Percentiles rank a stretch among this genome's conserved stretches.
These are phyloP conservation scores for Pocota personata DNA, from an alignment of 2,888 invertebrate genomes.

Conservation along the genomic window DNA sequence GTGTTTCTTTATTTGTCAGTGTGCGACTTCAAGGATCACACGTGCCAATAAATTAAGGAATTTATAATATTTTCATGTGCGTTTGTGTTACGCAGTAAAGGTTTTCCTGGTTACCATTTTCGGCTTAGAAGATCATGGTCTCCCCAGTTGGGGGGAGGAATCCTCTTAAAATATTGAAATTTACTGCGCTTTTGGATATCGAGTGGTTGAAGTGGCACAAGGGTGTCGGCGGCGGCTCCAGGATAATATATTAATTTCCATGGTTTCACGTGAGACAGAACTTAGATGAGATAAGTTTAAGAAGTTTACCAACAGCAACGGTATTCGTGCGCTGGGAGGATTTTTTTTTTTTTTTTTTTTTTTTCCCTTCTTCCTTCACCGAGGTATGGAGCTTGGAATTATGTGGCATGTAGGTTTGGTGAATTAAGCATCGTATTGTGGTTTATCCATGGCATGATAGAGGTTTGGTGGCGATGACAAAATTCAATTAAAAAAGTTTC, in stretches of 20 bases:
- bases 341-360: no score
- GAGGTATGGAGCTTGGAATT: conserved; percentile 11
- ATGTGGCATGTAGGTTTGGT: conserved; percentile 39
- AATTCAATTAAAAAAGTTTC: conserved; percentile 74
- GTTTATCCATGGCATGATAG: conserved; percentile 37
- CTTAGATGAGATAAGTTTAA: conserved; percentile 71
- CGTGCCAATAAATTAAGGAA: conserved; percentile 52
- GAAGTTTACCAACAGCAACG: conserved; percentile 52
- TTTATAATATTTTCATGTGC: conserved; percentile 60
- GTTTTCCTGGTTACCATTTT: neutral
- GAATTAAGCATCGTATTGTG: conserved; percentile 59
- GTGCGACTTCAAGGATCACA: conserved; percentile 49
- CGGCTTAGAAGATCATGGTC: conserved; percentile 33
- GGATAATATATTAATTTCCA: conserved; percentile 66
- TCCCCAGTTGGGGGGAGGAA: conserved; percentile 4
- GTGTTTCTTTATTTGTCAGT: conserved; percentile 29
- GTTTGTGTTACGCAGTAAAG: neutral
- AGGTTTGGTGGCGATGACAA: conserved; percentile 39
- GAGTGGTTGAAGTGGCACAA: neutral
- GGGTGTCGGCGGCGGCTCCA: neutral
- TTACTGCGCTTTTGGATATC: conserved; percentile 30
- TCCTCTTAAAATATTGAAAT: conserved; percentile 52
- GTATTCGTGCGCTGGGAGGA: conserved; percentile 1
- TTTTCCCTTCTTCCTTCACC: no score
- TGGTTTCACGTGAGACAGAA: conserved; percentile 54